These are phyloP conservation scores for Microhierax caerulescens DNA, from an alignment of 2,797 vertebrate genomes.

Conservation along the genomic window DNA sequence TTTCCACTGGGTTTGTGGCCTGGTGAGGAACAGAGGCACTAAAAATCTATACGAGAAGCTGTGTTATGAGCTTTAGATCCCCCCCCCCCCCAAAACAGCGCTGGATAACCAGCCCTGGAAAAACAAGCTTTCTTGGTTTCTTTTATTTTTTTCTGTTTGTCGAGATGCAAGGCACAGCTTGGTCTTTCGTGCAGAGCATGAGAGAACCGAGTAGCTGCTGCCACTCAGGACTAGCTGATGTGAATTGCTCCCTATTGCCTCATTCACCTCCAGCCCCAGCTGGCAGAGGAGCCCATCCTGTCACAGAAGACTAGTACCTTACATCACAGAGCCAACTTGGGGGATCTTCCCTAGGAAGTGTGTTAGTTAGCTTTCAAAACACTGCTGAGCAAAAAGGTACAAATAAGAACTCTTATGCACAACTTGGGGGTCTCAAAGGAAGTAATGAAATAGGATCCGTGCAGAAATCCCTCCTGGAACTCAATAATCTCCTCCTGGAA, in stretches of 20 bases:
- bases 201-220: not conserved
- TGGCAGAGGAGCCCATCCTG: not conserved
- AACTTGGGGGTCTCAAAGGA: not conserved
- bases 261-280: not conserved
- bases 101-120: not conserved
- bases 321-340: not conserved
- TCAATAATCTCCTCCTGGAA: not conserved
- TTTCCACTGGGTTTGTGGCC: not conserved
- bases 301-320: not conserved
- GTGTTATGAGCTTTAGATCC: not conserved
- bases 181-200: not conserved
- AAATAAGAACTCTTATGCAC: not conserved
- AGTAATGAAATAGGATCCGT: not conserved
- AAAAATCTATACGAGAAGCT: not conserved
- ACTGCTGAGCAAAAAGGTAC: not conserved
- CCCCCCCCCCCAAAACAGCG: rapidly evolving
- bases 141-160: not conserved
- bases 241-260: not conserved
- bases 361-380: not conserved
- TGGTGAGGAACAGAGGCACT: not conserved
- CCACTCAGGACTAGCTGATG: not conserved
- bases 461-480: not conserved
- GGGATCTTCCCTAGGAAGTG: not conserved
- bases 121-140: not conserved
- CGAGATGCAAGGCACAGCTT: not conserved